Conservation (phyloP, 2,797 vertebrate species). For the Mus minutoides region DNA sequence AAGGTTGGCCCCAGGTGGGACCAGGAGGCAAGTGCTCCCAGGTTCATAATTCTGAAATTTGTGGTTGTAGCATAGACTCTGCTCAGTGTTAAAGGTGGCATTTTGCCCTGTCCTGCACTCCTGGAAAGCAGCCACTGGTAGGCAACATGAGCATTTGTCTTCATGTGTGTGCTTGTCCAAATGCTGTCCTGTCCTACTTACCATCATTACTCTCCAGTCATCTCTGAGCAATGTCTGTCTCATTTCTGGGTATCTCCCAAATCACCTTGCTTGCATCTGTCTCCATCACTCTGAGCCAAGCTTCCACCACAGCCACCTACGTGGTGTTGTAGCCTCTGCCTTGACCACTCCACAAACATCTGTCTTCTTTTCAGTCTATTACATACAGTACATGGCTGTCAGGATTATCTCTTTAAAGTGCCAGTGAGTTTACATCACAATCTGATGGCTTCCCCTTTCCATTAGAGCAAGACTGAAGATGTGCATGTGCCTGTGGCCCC, state of each 20-base stretch:
- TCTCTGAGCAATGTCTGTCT: not conserved
- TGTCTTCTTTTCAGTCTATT: not conserved
- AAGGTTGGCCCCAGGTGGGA: rapidly evolving
- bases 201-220: not conserved
- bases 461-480: not conserved
- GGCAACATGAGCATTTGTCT: not conserved
- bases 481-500: not conserved
- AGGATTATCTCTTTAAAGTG: not conserved
- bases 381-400: rapidly evolving
- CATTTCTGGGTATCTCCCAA: not conserved
- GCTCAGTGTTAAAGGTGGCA: not conserved
- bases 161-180: not conserved
- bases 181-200: not conserved
- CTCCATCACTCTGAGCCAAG: not conserved
- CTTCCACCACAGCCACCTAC: not conserved
- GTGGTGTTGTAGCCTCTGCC: rapidly evolving
- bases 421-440: not conserved
- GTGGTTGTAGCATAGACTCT: not conserved
- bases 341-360: not conserved
- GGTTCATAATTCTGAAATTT: not conserved
- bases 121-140: not conserved
- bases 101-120: not conserved
- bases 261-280: not conserved
- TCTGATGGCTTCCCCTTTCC: not conserved
- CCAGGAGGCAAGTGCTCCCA: not conserved